Base-by-base conservation (phyloP, 2,888 invertebrate species). In the Brachyptera risi region DNA sequence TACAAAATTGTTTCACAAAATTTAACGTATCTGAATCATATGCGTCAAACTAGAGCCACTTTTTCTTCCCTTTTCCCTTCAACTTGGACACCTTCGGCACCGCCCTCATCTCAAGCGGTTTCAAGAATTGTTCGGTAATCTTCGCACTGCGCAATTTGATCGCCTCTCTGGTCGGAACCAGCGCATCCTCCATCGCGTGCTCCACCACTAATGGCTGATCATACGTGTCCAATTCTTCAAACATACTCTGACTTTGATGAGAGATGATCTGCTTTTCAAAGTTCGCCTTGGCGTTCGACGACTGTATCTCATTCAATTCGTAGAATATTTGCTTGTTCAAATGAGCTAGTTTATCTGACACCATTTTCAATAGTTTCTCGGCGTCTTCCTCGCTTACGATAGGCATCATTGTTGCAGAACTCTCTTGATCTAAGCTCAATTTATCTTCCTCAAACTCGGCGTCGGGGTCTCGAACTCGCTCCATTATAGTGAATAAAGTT, bases 101-200 rank as follows among this genome's bases (percentile, higher is more conserved):
- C 11, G 9, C 24, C 7, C 9, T 21, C 11, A 47, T 1, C n/a
- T 47, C 47, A 21, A 47, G 47, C 17, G 47, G 47, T 24, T 24
- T 47, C 21, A n/a, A 23, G 47, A 47, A 47, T 24, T 47, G 23
- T 24, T 83, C 82, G 0, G 82, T 78, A 2, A 82, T 69, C 65
- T 80, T 80, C 68, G 77, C 80, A 67, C 83, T 83, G 24, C 77
- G 75, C 11, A 78, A 68, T 67, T 83, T 83, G 2, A 83, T 70
- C 1, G 81, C 70, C 1, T 75, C 74, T 61, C 83, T 78, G 31
- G 79, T 78, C 0, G 79, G 77, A 44, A 82, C 78, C 42, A 77
- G 77, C 0, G 79, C 73, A 66, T 83, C 83, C 17, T 81, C 76
- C 69, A 77, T 74, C 69, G 82, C 80, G 56, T 79, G 81, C 75